Base-by-base conservation (phyloP, 92 coral and sea anemone species). In the Parazoanthus atlanticus region DNA sequence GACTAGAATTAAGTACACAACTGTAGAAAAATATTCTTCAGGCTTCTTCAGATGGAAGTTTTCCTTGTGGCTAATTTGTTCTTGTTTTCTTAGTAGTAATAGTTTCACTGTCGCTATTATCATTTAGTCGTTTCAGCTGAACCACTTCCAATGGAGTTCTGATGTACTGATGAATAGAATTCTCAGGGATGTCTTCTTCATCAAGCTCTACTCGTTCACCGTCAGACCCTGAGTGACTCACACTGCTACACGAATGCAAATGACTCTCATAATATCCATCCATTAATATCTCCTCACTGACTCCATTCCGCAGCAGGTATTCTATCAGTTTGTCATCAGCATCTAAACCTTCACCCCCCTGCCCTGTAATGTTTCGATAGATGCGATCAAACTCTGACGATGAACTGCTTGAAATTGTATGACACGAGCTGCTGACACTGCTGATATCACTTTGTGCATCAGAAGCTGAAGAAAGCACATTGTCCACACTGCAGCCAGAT, bases 151-250 rank as follows among this genome's bases (percentile, higher is more conserved):
- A 26, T n/a, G 86, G 77, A 26, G 91, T 77, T 72, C 86, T 84
- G 19, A 91, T 36, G 26, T 94, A 93, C 61, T 80, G 85, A 40
- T 93, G 92, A 75, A 94, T 88, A n/a, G 91, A 93, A 43, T 28
- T n/a, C 8, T 94, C 94, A 49, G 89, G 88, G 36, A 94, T 94
- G 81, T 94, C 98, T 25, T 80, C 77, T 38, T 93, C 94, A 90
- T 93, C 94, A 6, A 93, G 92, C 17, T 95, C 95, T n/a, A 80
- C 81, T 52, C 92, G 34, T 30, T 91, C 98, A 17, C 90, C 90
- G 1, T 92, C 89, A 10, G 91, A 78, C 15, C 85, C 94, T 26
- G 80, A 82, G 5, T 69, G 78, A 11, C 66, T 32, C 6, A 34
- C 64, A 76, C 88, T 74, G 66, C 79, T 85, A 34, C 46, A 73